These are phyloP conservation scores for Latheticus oryzae DNA, from an alignment of 2,888 invertebrate genomes.

Conservation along the genomic window DNA sequence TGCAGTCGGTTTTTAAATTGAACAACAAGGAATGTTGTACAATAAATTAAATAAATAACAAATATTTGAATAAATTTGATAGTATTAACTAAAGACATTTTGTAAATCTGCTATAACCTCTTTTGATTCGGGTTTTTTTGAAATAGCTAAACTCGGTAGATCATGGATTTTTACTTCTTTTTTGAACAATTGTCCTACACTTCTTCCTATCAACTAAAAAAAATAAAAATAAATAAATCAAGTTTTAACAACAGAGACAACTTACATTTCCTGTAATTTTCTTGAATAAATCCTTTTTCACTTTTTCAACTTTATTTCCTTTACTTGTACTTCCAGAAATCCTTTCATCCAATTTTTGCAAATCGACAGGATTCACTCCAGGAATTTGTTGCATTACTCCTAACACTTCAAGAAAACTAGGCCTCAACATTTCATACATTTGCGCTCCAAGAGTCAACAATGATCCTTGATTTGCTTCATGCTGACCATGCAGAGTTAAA, in stretches of 20 bases:
- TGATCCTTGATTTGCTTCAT: constrained; percentile 87
- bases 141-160: constrained; percentile 77
- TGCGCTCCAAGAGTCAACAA: constrained; percentile 84
- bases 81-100: constrained; percentile 59
- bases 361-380: constrained; percentile 81
- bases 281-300: constrained; percentile 91
- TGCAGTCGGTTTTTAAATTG: constrained; percentile 40
- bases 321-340: constrained; percentile 74
- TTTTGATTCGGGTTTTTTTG: constrained; percentile 60
- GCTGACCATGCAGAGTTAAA: constrained; percentile 88
- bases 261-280: constrained; percentile 84
- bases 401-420: constrained; percentile 78
- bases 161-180: constrained; percentile 89
- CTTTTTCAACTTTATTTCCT: constrained; percentile 87
- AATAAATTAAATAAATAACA: constrained; percentile 47
- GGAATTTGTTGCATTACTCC: constrained; percentile 83
- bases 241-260: too few relatives aligned
- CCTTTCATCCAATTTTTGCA: constrained; percentile 89
- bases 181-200: constrained; percentile 88
- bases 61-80: constrained; percentile 25
- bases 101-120: constrained; percentile 60
- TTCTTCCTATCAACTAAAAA: constrained; percentile 81
- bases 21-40: constrained; percentile 51
- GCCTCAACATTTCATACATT: constrained; percentile 86
- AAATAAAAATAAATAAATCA: constrained; percentile 20